Percentiles rank a stretch among this genome's conserved stretches.
These are phyloP conservation scores for Chamaetylas fuelleborni DNA, from an alignment of 2,113 vertebrate species.

Conservation along the genomic window DNA sequence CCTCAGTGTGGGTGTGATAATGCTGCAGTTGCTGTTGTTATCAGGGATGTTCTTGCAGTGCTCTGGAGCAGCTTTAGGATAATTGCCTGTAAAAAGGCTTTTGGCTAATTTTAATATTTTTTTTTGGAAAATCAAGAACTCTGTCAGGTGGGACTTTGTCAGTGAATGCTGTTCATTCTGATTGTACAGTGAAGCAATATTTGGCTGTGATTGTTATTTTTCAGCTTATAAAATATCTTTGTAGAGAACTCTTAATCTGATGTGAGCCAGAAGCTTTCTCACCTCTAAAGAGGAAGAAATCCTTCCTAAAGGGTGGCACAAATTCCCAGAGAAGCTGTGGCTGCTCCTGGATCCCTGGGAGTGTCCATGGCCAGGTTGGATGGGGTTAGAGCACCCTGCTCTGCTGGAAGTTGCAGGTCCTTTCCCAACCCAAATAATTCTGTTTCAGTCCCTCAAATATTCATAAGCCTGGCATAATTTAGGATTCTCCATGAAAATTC, in stretches of 20 bases:
- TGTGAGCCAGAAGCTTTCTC: not conserved
- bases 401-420: rapidly evolving
- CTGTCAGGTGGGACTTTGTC: not conserved
- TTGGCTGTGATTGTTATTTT: not conserved
- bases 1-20: not conserved
- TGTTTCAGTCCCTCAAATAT: too few relatives aligned
- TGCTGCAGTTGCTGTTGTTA: not conserved
- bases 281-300: not conserved
- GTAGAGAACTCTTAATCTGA: not conserved
- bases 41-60: not conserved
- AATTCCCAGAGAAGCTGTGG: not conserved
- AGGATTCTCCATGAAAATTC: not conserved
- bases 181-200: not conserved
- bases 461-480: rapidly evolving
- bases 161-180: not conserved
- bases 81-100: not conserved
- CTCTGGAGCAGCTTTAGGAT: not conserved
- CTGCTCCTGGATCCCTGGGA: not conserved
- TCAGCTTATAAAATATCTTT: not conserved
- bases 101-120: not conserved
- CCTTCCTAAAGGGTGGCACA: not conserved
- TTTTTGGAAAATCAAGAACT: not conserved
- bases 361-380: not conserved
- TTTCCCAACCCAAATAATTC: not conserved
- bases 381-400: rapidly evolving